A percentile compares a stretch with the other conserved stretches of the same genome.
Conservation (phyloP, 1,140 invertebrate species). For the Plectrocnemia conspersa region DNA sequence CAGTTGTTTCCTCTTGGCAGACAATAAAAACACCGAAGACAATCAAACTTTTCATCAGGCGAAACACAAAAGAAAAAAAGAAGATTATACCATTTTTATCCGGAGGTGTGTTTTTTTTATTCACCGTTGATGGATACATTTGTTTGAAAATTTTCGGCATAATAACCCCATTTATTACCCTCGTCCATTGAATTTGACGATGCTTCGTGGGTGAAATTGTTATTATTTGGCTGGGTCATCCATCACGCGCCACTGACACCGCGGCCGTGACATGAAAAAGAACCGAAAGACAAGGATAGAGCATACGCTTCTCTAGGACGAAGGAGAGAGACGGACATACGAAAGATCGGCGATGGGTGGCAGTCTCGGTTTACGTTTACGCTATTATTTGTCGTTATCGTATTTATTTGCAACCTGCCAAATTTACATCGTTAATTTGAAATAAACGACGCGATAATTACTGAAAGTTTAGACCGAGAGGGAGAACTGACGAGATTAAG, state of each 20-base stretch:
- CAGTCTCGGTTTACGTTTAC: background rate
- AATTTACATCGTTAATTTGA: background rate
- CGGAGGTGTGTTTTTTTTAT: too few species aligned
- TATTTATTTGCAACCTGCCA: background rate
- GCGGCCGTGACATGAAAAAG: constrained; percentile 2
- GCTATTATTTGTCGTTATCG: constrained; percentile 7
- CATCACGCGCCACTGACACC: background rate
- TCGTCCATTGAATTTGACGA: constrained; percentile 8
- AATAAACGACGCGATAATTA: too few species aligned
- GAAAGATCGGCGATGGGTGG: background rate
- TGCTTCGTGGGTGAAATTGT: constrained; percentile 4
- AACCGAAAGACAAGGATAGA: background rate
- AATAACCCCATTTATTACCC: constrained; percentile 2
- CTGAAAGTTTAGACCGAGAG: too few species aligned
- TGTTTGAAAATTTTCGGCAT: background rate
- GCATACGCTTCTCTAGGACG: background rate
- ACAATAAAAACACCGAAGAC: too few species aligned
- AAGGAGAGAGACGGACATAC: constrained; percentile 1
- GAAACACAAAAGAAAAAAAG: too few species aligned
- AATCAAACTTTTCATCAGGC: too few species aligned
- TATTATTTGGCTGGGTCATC: constrained; percentile 10
- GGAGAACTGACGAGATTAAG: too few species aligned
- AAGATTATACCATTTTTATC: too few species aligned
- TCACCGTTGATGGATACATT: too few species aligned
- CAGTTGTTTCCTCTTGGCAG: too few species aligned